Percentiles rank a stretch among this genome's conserved stretches.
phyloP scores from a whole-genome alignment of 2,888 invertebrate species.

The Halocaridina rubra region DNA sequence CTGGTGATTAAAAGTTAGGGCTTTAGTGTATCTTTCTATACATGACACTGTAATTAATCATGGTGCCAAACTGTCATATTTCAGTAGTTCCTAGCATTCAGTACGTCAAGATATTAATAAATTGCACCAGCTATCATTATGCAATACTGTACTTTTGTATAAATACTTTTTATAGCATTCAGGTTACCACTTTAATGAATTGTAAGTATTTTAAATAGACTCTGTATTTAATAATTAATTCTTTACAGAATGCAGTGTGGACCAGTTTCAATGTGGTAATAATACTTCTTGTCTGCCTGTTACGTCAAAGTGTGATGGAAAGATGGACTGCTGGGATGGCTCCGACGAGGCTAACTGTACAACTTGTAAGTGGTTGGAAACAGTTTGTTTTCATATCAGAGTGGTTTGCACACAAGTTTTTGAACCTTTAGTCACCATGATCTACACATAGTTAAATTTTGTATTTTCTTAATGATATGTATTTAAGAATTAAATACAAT shows the following conservation, averaged over 20 bases:
- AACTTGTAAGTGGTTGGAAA: conserved; percentile 70
- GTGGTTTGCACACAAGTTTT: conserved; percentile 36
- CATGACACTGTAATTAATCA: too few relatives aligned
- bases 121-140: too few relatives aligned
- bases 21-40: too few relatives aligned
- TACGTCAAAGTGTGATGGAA: conserved; percentile 77
- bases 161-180: too few relatives aligned
- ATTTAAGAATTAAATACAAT: not conserved
- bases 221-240: too few relatives aligned
- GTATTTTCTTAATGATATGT: not conserved
- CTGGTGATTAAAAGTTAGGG: too few relatives aligned
- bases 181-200: too few relatives aligned
- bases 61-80: too few relatives aligned
- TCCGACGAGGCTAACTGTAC: conserved; percentile 81
- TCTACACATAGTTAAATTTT: conserved; percentile 25
- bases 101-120: too few relatives aligned
- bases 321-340: conserved; percentile 83
- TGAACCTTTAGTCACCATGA: not conserved
- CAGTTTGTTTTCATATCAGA: not conserved
- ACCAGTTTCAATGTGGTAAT: conserved; percentile 79
- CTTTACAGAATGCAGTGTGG: conserved; percentile 64
- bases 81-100: too few relatives aligned
- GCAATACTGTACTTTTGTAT: too few relatives aligned
- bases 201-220: too few relatives aligned
- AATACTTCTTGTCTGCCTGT: conserved; percentile 79